Evolutionary conservation across 2,888 invertebrate species (phyloP), one percentile per base, ranked within the genome.

Genomic region (Lithophane socia): DNA sequence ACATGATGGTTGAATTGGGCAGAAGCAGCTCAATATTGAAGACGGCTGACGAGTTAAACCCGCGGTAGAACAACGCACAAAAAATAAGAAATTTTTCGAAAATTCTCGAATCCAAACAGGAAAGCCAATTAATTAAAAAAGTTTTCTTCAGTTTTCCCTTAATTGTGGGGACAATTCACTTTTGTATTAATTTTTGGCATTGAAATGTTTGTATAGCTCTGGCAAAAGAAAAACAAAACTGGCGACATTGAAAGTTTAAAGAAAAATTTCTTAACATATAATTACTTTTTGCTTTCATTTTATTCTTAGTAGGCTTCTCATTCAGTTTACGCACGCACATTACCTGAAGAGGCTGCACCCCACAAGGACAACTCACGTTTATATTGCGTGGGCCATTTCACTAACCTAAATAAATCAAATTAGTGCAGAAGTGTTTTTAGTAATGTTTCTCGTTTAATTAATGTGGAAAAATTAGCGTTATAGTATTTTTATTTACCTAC

Each of bases 171-270:
- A 60, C 29, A 79, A 29, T 60, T 61, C 12, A 24, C 16, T 52
- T 68, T 69, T 79, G 29, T 60, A 42, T 24, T 21, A 7, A 42
- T 42, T 49, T 4, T 52, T 75, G 10, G 16, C 3, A 58, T 73
- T 47, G 47, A 29, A 42, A 24, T n/a, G 3, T 42, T 29, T 24
- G 21, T 52, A 75, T 18, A 37, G 47, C 16, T n/a, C 29, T 16
- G 13, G 10, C 21, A 47, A 47, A 52, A 24, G 12, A 37, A 63
- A 54, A 63, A 24, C 3, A 42, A 16, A 24, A 37, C 24, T 18
- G n/a, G 5, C 1, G 44, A 10, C 12, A 29, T 60, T 56, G 29
- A 44, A 54, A 1, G 44, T 16, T 29, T 29, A 4, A 47, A 29
- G 16, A 21, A 73, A 73, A 58, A 29, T 73, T 37, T 44, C 12